Base-by-base conservation (phyloP, 2,888 invertebrate genomes). In the Tetranychus truncatus region DNA sequence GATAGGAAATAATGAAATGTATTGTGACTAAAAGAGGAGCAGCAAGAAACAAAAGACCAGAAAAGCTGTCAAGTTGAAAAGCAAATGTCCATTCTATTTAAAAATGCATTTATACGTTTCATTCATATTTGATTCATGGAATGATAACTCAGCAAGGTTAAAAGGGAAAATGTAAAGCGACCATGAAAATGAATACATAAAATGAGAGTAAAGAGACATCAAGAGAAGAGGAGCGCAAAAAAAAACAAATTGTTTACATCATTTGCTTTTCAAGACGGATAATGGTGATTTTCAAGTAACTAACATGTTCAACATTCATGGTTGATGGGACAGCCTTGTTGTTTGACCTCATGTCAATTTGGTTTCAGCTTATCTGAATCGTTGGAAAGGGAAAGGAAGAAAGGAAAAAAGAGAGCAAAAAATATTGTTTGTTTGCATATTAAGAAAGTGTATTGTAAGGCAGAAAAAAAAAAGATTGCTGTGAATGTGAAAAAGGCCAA, bases 311-410 rank as follows among this genome's bases (percentile, higher is more conserved):
- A 55, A 55, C 34, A 34, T 55, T 55, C 15, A 55, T 55, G 55
- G 55, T 55, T 55, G 55, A 55, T 55, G 55, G 55, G 55, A 55
- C 55, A 55, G 9, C 55, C 11, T 55, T 55, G 55, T 55, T 55
- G 55, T 55, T n/a, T 55, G 55, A 55, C 55, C 55, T 55, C 55
- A 55, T 55, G 55, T 55, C 55, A 55, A 55, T 55, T 55, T 55
- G 55, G 55, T 9, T 34, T 34, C 9, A 55, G 15, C 55, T 55
- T 55, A 55, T 34, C 34, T 34, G 34, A 34, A 34, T 34, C 34
- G 34, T 34, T 55, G 55, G 55, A 55, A 15, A 55, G 55, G 6
- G 55, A 55, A 15, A 55, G 55, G 15, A 15, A 24, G 24, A 24
- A 2, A 24, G 24, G 1, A 24, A 24, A 34, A 34, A 34, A 34